Percentiles rank a stretch among this genome's conserved stretches.
Conservation (phyloP, 2,888 invertebrate species). For the Tenthredo scrophulariae region DNA sequence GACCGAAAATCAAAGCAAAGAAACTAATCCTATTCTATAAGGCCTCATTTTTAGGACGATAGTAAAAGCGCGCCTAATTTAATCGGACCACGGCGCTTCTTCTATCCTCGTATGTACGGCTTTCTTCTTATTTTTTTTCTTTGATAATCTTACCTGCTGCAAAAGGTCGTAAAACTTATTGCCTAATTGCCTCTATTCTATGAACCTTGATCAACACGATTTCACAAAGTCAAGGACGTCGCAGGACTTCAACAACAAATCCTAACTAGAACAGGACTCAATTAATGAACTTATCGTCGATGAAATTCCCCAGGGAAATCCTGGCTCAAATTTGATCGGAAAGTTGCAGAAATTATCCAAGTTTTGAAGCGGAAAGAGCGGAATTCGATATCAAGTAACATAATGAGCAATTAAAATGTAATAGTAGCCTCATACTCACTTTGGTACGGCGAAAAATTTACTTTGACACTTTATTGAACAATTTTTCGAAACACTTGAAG, state of each 20-base stretch:
- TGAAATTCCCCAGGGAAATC: neutral
- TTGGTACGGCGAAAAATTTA: neutral
- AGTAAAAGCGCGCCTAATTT: conserved; percentile 44
- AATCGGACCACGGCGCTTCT: neutral
- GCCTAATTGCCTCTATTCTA: neutral
- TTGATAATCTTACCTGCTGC: neutral
- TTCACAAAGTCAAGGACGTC: conserved; percentile 35
- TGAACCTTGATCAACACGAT: neutral
- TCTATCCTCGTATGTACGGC: neutral
- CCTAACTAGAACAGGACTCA: neutral
- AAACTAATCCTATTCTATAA: neutral
- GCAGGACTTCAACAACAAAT: neutral
- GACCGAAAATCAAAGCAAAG: neutral
- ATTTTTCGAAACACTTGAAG: neutral
- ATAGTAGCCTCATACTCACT: neutral
- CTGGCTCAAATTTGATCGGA: neutral
- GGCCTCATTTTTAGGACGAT: conserved; percentile 12
- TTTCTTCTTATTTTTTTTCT: neutral
- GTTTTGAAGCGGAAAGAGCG: too few relatives aligned
- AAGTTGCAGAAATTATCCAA: neutral
- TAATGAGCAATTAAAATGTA: neutral
- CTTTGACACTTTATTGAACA: conserved; percentile 1
- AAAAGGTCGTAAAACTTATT: neutral
- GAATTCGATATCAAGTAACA: neutral
- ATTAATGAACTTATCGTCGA: neutral